Evolutionary conservation across 2,888 invertebrate genomes (phyloP).

Genomic region (Ennomos erosarius): DNA sequence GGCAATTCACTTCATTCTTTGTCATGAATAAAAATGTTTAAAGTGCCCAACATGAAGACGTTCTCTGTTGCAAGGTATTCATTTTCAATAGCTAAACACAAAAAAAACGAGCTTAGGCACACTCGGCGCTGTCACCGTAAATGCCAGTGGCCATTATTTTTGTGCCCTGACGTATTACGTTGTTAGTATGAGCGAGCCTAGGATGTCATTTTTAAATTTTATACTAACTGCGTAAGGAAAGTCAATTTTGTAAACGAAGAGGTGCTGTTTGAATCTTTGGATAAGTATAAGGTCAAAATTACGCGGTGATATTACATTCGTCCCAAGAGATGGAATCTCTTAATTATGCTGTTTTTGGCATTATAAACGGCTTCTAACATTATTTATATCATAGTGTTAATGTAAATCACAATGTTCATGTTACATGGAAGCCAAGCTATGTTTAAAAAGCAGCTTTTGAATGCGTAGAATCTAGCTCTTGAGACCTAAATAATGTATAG

Average conservation of each 20-base stretch:
- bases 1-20: not conserved
- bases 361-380: constrained; percentile 5
- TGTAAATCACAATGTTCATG: no score
- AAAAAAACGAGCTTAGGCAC: no score
- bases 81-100: not conserved
- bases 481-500: not conserved
- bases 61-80: not conserved
- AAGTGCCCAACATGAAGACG: not conserved
- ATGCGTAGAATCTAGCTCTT: no score
- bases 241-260: constrained; percentile 6
- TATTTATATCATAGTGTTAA: not conserved
- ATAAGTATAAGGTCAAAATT: constrained; percentile 14
- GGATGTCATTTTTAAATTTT: no score
- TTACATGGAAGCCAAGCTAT: no score
- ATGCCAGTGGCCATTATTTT: no score
- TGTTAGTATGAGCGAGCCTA: no score
- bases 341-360: constrained; percentile 39
- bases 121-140: no score
- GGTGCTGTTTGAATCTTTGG: constrained; percentile 18
- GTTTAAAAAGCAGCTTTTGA: no score
- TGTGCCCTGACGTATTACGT: no score
- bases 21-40: not conserved
- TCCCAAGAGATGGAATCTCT: constrained; percentile 56
- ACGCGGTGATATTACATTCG: constrained; percentile 47
- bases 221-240: not conserved